Base-by-base conservation (phyloP, 2,888 invertebrate species). In the Heteropelma amictum region DNA sequence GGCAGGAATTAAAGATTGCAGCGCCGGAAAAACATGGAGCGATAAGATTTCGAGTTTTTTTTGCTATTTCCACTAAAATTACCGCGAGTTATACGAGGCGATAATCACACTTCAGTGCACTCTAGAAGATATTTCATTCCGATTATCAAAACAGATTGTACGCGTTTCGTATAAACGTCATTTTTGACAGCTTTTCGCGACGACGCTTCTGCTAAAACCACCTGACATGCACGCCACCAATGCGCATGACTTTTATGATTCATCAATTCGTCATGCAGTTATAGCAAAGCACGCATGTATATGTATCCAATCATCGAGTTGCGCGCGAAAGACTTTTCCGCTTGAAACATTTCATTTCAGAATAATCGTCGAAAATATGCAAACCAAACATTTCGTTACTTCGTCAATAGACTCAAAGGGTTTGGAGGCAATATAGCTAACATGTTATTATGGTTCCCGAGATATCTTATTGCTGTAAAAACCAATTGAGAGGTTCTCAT, bases 11-110 rank as follows among this genome's bases (percentile, higher is more conserved):
- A 58, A 49, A 33, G 45, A 42, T 42, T 63, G 64, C n/a, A 70
- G 70, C 76, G 65, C 78, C 67, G 74, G 79, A 72, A 76, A 76
- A 79, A 56, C 35, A 70, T 70, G 23, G n/a, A 12, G 56, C 28
- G 75, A 75, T 75, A 71, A 63, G n/a, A 21, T 26, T 61, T 51
- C 12, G n/a, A 33, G 26, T 47, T 61, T 61, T 61, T 35, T 14
- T 8, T 21, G 19, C 19, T 12, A 26, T 33, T 28, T 60, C 35
- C 26, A 6, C 64, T 17, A 21, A 51, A 49, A 28, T 8, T 21
- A 33, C 42, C 45, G 33, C 5, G 30, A 30, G 23, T 38, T 17
- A 30, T 54, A n/a, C 7, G 10, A 8, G 26, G 4, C 3, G n/a
- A 54, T 38, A 4, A 26, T 35, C 28, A 47, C n/a, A 47, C 14